phyloP scores from a whole-genome alignment of 2,888 invertebrate species.

The Malacosoma neustria region DNA sequence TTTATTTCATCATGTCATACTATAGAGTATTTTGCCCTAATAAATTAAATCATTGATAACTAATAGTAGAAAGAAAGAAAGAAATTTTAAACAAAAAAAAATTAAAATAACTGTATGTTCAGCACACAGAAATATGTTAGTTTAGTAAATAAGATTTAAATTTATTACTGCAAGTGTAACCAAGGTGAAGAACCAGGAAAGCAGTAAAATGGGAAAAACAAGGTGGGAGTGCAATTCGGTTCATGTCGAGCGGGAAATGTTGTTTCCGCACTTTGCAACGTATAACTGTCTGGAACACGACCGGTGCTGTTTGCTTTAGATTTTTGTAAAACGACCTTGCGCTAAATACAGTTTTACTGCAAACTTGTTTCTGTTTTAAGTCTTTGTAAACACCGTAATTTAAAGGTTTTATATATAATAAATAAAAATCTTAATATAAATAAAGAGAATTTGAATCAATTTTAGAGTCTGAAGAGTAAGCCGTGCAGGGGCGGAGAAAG shows the following conservation, averaged over 20 bases:
- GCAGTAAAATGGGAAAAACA: conserved; percentile 33
- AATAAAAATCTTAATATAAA: too few species aligned
- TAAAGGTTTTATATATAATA: too few species aligned
- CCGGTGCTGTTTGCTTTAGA: conserved; percentile 21
- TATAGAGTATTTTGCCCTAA: too few species aligned
- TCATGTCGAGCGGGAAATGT: conserved; percentile 28
- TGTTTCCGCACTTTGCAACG: conserved; percentile 33
- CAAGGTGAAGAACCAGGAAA: conserved; percentile 17
- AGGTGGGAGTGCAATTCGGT: conserved; percentile 29
- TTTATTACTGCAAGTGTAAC: conserved; percentile 2
- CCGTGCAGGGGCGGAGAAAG: too few species aligned
- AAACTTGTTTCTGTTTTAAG: neutral
- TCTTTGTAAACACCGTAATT: too few species aligned
- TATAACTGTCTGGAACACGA: conserved; percentile 33
- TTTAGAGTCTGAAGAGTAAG: too few species aligned
- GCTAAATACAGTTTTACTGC: neutral
- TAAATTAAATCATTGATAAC: too few species aligned
- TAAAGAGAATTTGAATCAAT: too few species aligned
- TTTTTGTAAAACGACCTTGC: conserved; percentile 8
- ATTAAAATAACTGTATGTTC: conserved; percentile 9
- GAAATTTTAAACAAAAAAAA: too few species aligned
- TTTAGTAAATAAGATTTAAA: conserved; percentile 6
- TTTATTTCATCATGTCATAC: too few species aligned
- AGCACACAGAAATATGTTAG: neutral
- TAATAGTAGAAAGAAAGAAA: too few species aligned